These are phyloP conservation scores for Hymenopus coronatus DNA, from an alignment of 2,888 invertebrate species.

Conservation along the genomic window DNA sequence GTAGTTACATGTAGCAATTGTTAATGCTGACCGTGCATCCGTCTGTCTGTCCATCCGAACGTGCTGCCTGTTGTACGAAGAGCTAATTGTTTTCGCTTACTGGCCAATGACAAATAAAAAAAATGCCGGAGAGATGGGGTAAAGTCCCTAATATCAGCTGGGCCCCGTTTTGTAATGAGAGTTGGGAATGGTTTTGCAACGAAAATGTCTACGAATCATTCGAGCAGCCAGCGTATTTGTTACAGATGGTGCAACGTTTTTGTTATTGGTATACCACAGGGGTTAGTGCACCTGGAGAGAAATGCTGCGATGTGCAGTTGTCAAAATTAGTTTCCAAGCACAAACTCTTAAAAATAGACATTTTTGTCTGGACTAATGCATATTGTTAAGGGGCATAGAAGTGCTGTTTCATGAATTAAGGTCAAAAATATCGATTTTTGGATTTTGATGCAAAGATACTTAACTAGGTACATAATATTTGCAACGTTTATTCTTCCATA, in stretches of 20 bases:
- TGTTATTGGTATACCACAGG: not conserved
- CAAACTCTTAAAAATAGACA: too few relatives aligned
- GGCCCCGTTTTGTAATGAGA: not conserved
- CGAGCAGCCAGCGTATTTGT: not conserved
- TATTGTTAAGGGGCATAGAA: too few relatives aligned
- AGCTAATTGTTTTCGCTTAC: conserved; percentile 17
- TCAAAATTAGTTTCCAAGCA: too few relatives aligned
- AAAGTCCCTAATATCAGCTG: not conserved
- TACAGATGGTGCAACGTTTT: not conserved
- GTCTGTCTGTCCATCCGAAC: not conserved
- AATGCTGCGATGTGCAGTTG: too few relatives aligned
- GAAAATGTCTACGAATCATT: not conserved
- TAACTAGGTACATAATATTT: too few relatives aligned
- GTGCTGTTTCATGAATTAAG: too few relatives aligned
- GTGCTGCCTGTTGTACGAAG: not conserved
- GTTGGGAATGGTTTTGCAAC: not conserved
- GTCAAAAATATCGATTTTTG: too few relatives aligned
- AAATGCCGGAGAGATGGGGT: not conserved
- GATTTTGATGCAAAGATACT: too few relatives aligned
- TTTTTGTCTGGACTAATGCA: too few relatives aligned
- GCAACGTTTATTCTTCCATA: too few relatives aligned
- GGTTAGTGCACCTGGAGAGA: not conserved
- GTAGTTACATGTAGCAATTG: not conserved
- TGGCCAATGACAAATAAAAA: not conserved
- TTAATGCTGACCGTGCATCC: not conserved